Conservation (phyloP, 2,888 invertebrate species). For the Polia nebulosa region DNA sequence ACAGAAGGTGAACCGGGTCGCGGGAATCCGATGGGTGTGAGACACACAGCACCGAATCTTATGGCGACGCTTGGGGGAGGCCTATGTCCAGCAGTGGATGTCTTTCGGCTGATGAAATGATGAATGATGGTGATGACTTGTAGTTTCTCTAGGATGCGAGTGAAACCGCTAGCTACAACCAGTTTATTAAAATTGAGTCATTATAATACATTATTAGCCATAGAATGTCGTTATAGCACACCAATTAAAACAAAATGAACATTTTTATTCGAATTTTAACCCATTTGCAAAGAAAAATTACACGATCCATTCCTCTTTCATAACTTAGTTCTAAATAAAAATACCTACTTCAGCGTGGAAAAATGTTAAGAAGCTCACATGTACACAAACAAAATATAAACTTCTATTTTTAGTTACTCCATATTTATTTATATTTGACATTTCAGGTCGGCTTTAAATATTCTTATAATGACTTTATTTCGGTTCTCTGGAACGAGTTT, state of each 20-base stretch:
- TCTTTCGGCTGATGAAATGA: no score
- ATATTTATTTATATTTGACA: conserved; percentile 38
- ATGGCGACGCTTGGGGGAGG: no score
- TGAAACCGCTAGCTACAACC: background rate
- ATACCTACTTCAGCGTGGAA: conserved; percentile 17
- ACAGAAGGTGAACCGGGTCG: no score
- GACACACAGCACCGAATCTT: no score
- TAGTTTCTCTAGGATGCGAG: background rate
- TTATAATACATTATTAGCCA: background rate
- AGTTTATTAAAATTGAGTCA: background rate
- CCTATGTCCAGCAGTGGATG: no score
- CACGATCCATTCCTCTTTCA: background rate
- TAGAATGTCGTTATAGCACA: background rate
- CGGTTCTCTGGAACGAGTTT: background rate
- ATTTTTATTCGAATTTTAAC: conserved; percentile 21
- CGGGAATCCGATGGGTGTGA: no score
- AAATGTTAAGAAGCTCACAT: background rate
- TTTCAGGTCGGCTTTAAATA: conserved; percentile 40
- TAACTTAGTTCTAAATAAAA: conserved; percentile 14
- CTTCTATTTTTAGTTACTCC: conserved; percentile 24
- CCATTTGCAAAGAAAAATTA: conserved; percentile 8
- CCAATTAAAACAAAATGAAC: conserved; percentile 22
- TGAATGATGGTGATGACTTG: no score
- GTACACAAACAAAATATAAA: background rate
- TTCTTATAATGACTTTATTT: conserved; percentile 46